These are phyloP conservation scores for Antechinus stuartii DNA, from an alignment of 2,113 vertebrate genomes.

Conservation along the genomic window DNA sequence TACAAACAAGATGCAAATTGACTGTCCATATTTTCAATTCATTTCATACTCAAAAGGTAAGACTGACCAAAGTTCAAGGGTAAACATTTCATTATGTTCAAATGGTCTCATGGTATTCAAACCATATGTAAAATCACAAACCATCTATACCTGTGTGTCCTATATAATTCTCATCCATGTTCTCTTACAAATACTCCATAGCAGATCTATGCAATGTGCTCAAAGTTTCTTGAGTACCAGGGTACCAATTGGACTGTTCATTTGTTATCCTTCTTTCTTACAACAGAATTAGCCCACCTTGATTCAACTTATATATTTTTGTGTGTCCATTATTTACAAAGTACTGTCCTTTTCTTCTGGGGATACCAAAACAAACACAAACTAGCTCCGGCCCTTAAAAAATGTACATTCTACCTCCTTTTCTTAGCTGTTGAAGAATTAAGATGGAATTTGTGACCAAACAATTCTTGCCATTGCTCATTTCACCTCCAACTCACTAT, in stretches of 20 bases:
- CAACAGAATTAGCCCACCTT: neutral
- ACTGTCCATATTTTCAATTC: neutral
- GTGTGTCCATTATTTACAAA: neutral
- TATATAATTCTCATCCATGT: neutral
- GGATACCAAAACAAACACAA: neutral
- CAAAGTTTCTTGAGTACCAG: neutral
- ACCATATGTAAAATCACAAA: neutral
- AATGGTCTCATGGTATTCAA: neutral
- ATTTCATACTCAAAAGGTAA: constrained; percentile 8
- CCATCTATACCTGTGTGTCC: neutral
- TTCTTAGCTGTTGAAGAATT: neutral
- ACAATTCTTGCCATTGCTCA: constrained; percentile 24
- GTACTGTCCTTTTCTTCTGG: neutral
- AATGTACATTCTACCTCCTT: neutral
- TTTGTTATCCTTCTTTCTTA: neutral
- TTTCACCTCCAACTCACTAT: constrained; percentile 19
- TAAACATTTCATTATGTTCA: neutral
- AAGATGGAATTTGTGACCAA: neutral
- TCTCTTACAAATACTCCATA: neutral
- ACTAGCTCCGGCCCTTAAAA: neutral
- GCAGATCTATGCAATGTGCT: neutral
- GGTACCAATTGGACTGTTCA: neutral
- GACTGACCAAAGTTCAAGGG: neutral
- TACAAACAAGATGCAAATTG: neutral
- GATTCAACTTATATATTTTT: neutral